These are phyloP conservation scores for Lordiphosa andalusiaca DNA, from an alignment of 2,888 invertebrate genomes.

Conservation along the genomic window DNA sequence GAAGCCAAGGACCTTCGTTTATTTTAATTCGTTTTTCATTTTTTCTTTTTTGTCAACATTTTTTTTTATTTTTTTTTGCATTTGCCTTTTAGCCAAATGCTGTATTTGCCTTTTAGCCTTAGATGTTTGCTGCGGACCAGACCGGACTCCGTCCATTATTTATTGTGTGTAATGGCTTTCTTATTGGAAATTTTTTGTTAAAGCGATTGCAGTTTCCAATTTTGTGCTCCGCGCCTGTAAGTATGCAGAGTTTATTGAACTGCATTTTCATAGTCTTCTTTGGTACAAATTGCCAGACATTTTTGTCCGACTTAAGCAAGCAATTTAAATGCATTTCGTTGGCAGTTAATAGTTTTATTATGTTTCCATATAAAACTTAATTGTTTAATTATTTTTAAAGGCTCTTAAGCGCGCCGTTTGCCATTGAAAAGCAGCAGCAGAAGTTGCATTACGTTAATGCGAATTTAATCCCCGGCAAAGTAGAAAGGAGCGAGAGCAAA, in stretches of 20 bases:
- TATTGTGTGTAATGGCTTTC: slow-evolving; percentile 56
- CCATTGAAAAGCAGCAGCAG: slow-evolving; percentile 36
- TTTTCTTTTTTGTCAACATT: slow-evolving; percentile 8
- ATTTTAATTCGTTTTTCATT: slow-evolving; percentile 31
- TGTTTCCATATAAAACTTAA: slow-evolving; percentile 46
- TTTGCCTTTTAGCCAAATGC: slow-evolving; percentile 41
- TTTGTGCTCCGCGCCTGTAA: slow-evolving; percentile 45
- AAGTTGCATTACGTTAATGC: slow-evolving; percentile 76
- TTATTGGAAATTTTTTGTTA: slow-evolving; percentile 55
- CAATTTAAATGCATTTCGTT: slow-evolving; percentile 67
- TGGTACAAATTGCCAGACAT: slow-evolving; percentile 30
- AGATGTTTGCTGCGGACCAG: slow-evolving; percentile 26
- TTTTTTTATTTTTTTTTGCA: slow-evolving; percentile 24
- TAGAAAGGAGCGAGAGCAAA: slow-evolving; percentile 2
- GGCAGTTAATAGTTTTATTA: slow-evolving; percentile 65
- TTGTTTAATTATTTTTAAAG: slow-evolving; percentile 72
- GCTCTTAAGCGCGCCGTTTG: slow-evolving; percentile 17
- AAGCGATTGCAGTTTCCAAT: slow-evolving; percentile 50
- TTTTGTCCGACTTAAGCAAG: slow-evolving; percentile 41
- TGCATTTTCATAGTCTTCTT: slow-evolving; percentile 18
- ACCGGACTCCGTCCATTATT: slow-evolving; percentile 3
- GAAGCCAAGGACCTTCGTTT: slow-evolving; percentile 10
- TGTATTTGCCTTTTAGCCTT: slow-evolving; percentile 52
- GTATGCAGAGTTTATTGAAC: slow-evolving; percentile 69
- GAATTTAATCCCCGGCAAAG: slow-evolving; percentile 72